phyloP scores from a whole-genome alignment of 2,888 invertebrate genomes.

The Prosopocoilus inquinatus region DNA sequence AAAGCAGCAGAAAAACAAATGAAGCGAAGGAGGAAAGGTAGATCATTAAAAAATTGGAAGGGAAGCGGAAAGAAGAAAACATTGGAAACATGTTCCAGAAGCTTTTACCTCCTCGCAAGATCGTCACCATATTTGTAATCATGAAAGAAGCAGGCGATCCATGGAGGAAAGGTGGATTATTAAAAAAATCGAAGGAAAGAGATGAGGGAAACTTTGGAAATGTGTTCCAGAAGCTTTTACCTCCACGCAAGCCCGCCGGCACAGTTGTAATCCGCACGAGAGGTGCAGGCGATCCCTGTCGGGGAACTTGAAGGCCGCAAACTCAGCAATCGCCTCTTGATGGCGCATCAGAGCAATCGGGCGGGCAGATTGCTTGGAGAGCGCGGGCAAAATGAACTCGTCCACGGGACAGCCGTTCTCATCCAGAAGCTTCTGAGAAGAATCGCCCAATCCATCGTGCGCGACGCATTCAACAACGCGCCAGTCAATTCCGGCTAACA shows the following conservation, averaged over 20 bases:
- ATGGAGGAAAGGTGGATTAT: too few species aligned
- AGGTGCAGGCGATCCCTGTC: conserved; percentile 75
- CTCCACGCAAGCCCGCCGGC: conserved; percentile 67
- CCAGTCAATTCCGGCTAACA: conserved; percentile 68
- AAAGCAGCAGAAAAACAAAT: too few species aligned
- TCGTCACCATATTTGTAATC: too few species aligned
- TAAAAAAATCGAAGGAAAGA: too few species aligned
- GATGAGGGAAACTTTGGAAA: too few species aligned
- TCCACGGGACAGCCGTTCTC: conserved; percentile 74
- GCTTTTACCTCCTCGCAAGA: conserved; percentile 61
- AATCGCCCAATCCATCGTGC: conserved; percentile 74
- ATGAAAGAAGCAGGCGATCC: too few species aligned
- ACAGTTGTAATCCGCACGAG: conserved; percentile 75
- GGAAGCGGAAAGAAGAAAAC: too few species aligned
- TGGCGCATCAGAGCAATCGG: conserved; percentile 46
- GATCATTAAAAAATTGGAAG: too few species aligned
- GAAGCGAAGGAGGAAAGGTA: too few species aligned
- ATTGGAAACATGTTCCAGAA: too few species aligned
- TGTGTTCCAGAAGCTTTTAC: conserved; percentile 51
- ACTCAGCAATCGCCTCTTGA: conserved; percentile 58
- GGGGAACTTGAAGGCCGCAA: conserved; percentile 81
- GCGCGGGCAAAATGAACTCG: conserved; percentile 61
- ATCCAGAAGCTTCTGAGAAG: conserved; percentile 71
- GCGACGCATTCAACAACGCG: conserved; percentile 75
- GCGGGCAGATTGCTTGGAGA: conserved; percentile 46